phyloP scores from a whole-genome alignment of 1,140 invertebrate genomes.

The Drosophila sp. region DNA sequence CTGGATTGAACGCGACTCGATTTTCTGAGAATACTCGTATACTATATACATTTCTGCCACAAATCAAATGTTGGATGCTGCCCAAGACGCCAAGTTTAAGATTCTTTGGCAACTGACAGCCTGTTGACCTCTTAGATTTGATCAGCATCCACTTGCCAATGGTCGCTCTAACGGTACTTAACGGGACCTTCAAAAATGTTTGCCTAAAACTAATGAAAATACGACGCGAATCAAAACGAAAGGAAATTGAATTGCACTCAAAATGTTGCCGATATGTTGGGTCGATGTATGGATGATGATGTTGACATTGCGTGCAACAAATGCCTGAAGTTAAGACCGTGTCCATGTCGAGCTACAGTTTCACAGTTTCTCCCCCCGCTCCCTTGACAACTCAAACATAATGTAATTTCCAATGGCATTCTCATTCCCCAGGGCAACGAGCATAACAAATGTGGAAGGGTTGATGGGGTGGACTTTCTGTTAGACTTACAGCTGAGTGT shows the following conservation, averaged over 20 bases:
- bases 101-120: constrained; percentile 23
- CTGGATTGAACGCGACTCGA: neutral
- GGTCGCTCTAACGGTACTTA: neutral
- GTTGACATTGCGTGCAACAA: constrained; percentile 80
- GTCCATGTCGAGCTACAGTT: constrained; percentile 34
- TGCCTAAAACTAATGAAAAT: constrained; percentile 56
- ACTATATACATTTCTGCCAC: constrained; percentile 6
- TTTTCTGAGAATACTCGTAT: neutral
- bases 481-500: neutral
- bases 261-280: constrained; percentile 4
- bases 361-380: neutral
- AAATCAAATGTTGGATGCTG: constrained; percentile 17
- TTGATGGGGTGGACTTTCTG: constrained; percentile 20
- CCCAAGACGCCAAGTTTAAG: constrained; percentile 15
- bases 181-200: constrained; percentile 15
- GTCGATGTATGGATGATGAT: constrained; percentile 48
- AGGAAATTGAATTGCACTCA: constrained; percentile 78
- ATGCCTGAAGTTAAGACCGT: constrained; percentile 43
- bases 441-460: constrained; percentile 33
- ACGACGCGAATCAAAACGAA: constrained; percentile 52
- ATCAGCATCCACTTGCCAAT: neutral
- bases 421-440: constrained; percentile 42
- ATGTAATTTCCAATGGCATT: constrained; percentile 67
- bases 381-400: constrained; percentile 35
- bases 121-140: constrained; percentile 23